These are phyloP conservation scores for Sturnira hondurensis DNA, from an alignment of 2,113 vertebrate species.

Conservation along the genomic window DNA sequence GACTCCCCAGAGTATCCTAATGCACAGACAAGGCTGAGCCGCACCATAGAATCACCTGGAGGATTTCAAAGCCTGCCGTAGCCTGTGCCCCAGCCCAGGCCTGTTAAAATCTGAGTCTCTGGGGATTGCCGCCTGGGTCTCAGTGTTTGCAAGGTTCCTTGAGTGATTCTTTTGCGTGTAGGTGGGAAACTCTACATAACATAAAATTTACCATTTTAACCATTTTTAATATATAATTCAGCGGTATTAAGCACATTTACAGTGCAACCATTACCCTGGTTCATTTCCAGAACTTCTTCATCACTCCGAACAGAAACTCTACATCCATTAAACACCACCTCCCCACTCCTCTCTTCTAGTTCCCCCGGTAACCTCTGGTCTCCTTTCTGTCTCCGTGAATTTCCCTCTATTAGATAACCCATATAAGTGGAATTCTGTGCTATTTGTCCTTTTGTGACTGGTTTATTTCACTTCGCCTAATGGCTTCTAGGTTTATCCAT, in stretches of 20 bases:
- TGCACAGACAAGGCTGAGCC: not conserved
- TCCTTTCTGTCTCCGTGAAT: not conserved
- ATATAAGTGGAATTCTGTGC: not conserved
- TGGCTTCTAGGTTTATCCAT: not conserved
- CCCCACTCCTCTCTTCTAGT: not conserved
- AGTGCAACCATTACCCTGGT: too few relatives aligned
- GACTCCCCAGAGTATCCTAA: not conserved
- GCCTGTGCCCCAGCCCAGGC: not conserved
- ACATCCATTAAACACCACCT: not conserved
- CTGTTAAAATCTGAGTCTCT: not conserved
- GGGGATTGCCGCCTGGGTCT: not conserved
- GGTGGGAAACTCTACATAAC: not conserved
- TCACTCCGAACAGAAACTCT: not conserved
- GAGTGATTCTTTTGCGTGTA: not conserved
- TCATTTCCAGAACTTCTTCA: not conserved
- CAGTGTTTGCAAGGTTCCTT: not conserved
- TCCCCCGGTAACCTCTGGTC: not conserved
- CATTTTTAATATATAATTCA: too few relatives aligned
- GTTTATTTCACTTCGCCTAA: not conserved
- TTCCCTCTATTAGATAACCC: not conserved
- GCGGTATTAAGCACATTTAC: too few relatives aligned
- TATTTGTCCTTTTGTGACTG: not conserved
- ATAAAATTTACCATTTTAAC: not conserved
- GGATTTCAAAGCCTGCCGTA: not conserved
- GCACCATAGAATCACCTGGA: not conserved